Percentiles rank a stretch among this genome's conserved stretches.
phyloP scores from a whole-genome alignment of 2,797 vertebrate species.

The Saxicola maurus region DNA sequence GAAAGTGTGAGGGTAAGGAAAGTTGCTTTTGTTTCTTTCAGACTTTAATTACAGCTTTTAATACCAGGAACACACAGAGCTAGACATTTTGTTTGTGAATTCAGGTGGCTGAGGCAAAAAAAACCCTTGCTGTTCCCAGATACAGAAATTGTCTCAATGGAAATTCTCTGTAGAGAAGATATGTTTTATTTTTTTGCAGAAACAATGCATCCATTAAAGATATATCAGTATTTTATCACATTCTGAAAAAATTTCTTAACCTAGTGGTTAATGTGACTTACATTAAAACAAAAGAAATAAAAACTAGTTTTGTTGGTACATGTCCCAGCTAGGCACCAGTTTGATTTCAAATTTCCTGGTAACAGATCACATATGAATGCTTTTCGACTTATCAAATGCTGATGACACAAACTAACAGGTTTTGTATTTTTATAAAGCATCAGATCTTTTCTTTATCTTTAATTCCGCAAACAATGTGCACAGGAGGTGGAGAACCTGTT shows the following conservation, averaged over 20 bases:
- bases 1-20: background rate
- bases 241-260: background rate
- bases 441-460: conserved; percentile 3
- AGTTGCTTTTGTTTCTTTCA: background rate
- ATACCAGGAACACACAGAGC: background rate
- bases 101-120: background rate
- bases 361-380: background rate
- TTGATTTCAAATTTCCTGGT: background rate
- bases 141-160: background rate
- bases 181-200: background rate
- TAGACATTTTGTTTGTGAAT: background rate
- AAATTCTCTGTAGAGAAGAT: background rate
- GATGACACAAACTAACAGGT: background rate
- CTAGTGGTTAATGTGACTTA: background rate
- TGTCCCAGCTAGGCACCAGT: background rate
- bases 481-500: conserved; percentile 93
- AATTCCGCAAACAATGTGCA: background rate
- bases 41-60: background rate
- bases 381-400: background rate
- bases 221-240: background rate
- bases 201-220: background rate
- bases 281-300: background rate
- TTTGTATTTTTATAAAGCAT: background rate
- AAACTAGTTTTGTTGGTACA: background rate
- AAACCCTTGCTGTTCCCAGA: background rate